Conservation (phyloP, 2,888 invertebrate genomes). For the Drosophila lutescens region DNA sequence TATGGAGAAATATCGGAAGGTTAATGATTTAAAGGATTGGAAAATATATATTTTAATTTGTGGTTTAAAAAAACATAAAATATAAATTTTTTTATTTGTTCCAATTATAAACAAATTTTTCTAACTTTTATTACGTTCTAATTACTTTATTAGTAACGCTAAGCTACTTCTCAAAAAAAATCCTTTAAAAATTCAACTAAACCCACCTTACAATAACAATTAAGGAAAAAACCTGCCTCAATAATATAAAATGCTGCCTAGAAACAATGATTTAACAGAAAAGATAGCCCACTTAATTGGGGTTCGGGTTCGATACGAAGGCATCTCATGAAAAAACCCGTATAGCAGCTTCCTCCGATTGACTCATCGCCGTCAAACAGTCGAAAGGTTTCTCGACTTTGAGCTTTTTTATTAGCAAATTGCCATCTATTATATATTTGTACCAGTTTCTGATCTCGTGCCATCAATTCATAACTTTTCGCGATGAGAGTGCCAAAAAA, state of each 20-base stretch:
- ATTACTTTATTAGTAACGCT: too few relatives aligned
- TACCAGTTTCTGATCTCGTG: constrained; percentile 25
- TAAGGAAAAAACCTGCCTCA: background rate
- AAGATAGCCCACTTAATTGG: constrained; percentile 12
- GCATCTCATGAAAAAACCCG: constrained; percentile 1
- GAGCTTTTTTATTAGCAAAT: background rate
- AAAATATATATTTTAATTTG: too few relatives aligned
- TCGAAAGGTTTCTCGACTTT: constrained; percentile 14
- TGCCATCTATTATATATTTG: constrained; percentile 1
- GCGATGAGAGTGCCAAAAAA: constrained; percentile 32
- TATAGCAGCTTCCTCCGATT: constrained; percentile 15
- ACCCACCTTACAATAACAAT: background rate
- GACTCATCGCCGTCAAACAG: constrained; percentile 7
- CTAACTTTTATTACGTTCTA: too few relatives aligned
- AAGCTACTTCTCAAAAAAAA: too few relatives aligned
- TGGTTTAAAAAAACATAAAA: too few relatives aligned
- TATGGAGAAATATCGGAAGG: background rate
- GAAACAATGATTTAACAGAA: constrained; percentile 1
- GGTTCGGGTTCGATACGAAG: background rate
- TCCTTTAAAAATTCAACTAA: background rate
- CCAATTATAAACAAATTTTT: too few relatives aligned
- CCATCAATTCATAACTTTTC: constrained; percentile 20
- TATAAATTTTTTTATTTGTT: too few relatives aligned
- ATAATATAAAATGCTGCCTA: background rate
- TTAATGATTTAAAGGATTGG: too few relatives aligned